Evolutionary conservation across 2,888 invertebrate genomes (phyloP).

Genomic region (Cryptosula pallasiana): DNA sequence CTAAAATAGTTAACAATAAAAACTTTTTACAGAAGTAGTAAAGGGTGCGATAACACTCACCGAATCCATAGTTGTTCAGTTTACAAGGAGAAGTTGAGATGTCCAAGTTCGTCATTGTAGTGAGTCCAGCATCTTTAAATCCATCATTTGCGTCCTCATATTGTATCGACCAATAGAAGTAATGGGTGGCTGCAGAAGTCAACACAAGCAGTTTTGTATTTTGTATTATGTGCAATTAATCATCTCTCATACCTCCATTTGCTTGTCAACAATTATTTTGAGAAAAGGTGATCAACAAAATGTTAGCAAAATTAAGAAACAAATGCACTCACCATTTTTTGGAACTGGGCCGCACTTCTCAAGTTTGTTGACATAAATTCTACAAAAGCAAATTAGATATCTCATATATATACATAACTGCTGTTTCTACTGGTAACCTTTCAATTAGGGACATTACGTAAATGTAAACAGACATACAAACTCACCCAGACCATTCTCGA

Average conservation of each 20-base stretch:
- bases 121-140: not conserved
- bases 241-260: too few relatives aligned
- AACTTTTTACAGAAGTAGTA: too few relatives aligned
- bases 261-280: too few relatives aligned
- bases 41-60: too few relatives aligned
- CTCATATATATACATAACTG: not conserved
- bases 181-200: slow-evolving; percentile 1
- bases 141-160: not conserved
- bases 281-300: too few relatives aligned
- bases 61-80: not conserved
- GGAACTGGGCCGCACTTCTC: not conserved
- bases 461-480: not conserved
- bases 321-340: not conserved
- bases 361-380: not conserved
- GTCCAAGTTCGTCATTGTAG: not conserved
- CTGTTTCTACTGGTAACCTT: too few relatives aligned
- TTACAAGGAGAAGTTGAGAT: not conserved
- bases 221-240: too few relatives aligned
- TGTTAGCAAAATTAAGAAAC: too few relatives aligned
- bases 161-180: not conserved
- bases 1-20: too few relatives aligned
- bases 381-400: not conserved
- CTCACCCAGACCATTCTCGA: not conserved
- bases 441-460: not conserved
- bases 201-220: not conserved